phyloP scores from a whole-genome alignment of 2,888 invertebrate species.

The Incurvaria masculella region DNA sequence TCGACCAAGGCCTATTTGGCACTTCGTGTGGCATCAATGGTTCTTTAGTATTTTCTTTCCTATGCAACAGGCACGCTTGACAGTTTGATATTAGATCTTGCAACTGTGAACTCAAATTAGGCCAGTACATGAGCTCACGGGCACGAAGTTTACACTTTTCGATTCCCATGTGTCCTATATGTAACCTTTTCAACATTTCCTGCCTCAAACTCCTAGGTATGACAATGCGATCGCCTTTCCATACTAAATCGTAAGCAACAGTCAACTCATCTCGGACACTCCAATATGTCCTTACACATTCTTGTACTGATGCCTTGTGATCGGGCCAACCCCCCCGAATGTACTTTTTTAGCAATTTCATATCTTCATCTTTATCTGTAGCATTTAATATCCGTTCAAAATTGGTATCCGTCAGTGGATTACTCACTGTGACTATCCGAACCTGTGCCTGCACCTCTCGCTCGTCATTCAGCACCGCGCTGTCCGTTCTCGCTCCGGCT shows the following conservation, averaged over 20 bases:
- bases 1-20: conserved; percentile 1
- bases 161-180: conserved; percentile 15
- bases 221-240: conserved; percentile 4
- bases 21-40: conserved; percentile 5
- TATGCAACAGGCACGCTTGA: conserved; percentile 13
- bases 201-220: conserved; percentile 9
- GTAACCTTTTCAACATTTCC: conserved; percentile 14
- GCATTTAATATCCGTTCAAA: conserved; percentile 3
- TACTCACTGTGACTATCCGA: conserved; percentile 3
- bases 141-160: conserved; percentile 16
- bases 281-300: conserved; percentile 1
- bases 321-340: conserved; percentile 6
- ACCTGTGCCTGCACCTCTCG: conserved; percentile 6
- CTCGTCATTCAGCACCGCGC: conserved; percentile 3
- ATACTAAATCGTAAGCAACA: conserved; percentile 1
- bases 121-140: conserved; percentile 16
- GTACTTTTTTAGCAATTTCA: conserved; percentile 1
- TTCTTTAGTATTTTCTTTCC: conserved; percentile 7
- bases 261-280: conserved; percentile 1
- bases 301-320: background rate
- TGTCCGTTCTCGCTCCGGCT: conserved; percentile 1
- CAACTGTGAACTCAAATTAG: conserved; percentile 14
- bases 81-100: conserved; percentile 11
- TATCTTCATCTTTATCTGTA: conserved; percentile 3
- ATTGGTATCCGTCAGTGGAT: conserved; percentile 6